Evolutionary conservation across 1,140 invertebrate species (phyloP).

Genomic region (Ips typographus): DNA sequence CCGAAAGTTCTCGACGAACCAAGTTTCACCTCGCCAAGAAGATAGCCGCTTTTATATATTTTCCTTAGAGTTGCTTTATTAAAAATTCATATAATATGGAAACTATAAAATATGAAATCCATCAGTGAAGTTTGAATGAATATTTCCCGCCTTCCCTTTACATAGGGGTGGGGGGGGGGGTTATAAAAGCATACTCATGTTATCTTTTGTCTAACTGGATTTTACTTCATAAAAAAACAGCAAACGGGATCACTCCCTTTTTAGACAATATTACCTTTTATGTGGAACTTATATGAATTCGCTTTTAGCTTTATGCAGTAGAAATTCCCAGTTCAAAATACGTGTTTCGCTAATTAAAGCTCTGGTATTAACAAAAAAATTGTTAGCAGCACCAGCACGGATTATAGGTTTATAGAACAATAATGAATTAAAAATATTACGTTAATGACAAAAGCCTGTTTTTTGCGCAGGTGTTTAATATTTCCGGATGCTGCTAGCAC

Average conservation of each 20-base stretch:
- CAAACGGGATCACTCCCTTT: slow-evolving; percentile 18
- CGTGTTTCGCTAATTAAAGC: too few species aligned
- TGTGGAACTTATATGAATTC: slow-evolving; percentile 15
- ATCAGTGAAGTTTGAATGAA: slow-evolving; percentile 6
- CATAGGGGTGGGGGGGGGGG: neutral
- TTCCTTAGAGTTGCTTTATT: neutral
- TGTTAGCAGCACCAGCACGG: neutral
- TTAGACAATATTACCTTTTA: slow-evolving; percentile 22
- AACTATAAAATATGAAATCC: slow-evolving; percentile 13
- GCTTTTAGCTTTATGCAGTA: neutral
- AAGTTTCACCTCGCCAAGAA: neutral
- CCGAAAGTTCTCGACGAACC: too few species aligned
- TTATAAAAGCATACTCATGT: slow-evolving; percentile 30
- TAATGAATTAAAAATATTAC: slow-evolving; percentile 6
- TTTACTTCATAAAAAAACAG: slow-evolving; percentile 25
- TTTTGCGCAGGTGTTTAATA: neutral
- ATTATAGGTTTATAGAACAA: neutral
- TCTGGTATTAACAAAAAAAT: too few species aligned
- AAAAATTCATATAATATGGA: slow-evolving; percentile 10
- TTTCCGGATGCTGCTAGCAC: neutral
- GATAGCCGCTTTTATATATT: neutral
- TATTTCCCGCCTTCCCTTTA: neutral
- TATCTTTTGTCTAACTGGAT: slow-evolving; percentile 30
- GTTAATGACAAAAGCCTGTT: neutral
- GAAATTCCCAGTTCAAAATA: neutral